phyloP scores from a whole-genome alignment of 2,888 invertebrate species.

The Cremastinae sp. region DNA sequence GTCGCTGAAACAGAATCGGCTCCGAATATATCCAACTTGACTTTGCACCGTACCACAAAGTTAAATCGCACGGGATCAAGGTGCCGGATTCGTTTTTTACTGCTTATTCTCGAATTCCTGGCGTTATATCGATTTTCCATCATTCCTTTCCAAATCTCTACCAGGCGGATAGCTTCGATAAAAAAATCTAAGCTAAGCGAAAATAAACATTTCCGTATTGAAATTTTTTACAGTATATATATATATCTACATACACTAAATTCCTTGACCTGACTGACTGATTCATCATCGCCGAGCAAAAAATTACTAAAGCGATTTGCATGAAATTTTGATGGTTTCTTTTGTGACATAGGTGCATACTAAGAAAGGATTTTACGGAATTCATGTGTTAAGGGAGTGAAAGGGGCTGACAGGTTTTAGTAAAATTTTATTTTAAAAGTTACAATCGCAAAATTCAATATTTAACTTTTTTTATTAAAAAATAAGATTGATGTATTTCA shows the following conservation, averaged over 20 bases:
- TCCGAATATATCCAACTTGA: conserved; percentile 53
- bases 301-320: too few relatives aligned
- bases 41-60: conserved; percentile 32
- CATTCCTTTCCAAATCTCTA: conserved; percentile 24
- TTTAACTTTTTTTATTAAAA: too few relatives aligned
- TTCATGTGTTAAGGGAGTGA: too few relatives aligned
- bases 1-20: conserved; percentile 66
- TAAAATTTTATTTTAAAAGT: too few relatives aligned
- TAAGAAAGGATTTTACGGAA: too few relatives aligned
- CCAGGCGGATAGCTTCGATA: conserved; percentile 1
- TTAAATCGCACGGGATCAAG: conserved; percentile 54
- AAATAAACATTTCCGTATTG: conserved; percentile 22
- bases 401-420: too few relatives aligned
- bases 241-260: conserved; percentile 4
- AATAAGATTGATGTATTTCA: too few relatives aligned
- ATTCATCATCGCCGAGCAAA: too few relatives aligned
- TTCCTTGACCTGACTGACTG: too few relatives aligned
- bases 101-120: conserved; percentile 40
- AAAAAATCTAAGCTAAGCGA: conserved; percentile 2
- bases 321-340: too few relatives aligned
- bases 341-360: too few relatives aligned
- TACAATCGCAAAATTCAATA: too few relatives aligned
- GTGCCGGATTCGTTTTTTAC: conserved; percentile 36
- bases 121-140: conserved; percentile 54
- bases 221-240: conserved; percentile 20